Evolutionary conservation across 2,888 invertebrate genomes (phyloP).

Genomic region (Cotesia congregata): DNA sequence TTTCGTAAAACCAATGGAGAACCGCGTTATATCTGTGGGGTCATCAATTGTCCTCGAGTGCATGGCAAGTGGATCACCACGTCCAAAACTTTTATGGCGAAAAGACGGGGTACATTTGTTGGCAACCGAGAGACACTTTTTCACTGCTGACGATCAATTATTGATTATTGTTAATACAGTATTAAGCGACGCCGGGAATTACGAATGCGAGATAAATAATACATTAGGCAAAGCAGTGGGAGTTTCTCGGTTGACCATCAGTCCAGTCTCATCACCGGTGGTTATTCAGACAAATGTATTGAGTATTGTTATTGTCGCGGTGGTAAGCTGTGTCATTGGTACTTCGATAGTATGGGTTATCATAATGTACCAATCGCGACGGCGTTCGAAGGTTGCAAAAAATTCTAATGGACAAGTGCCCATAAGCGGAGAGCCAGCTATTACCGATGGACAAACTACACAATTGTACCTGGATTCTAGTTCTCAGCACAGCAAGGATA

Average conservation of each 20-base stretch:
- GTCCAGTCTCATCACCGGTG: slow-evolving; percentile 74
- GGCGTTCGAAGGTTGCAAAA: slow-evolving; percentile 74
- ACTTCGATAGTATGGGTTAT: slow-evolving; percentile 93
- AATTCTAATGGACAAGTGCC: slow-evolving; percentile 70
- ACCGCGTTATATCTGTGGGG: slow-evolving; percentile 86
- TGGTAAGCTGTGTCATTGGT: slow-evolving; percentile 91
- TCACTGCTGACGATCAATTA: slow-evolving; percentile 89
- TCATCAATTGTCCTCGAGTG: slow-evolving; percentile 91
- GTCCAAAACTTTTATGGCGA: slow-evolving; percentile 85
- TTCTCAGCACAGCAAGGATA: slow-evolving; percentile 85
- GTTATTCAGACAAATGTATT: slow-evolving; percentile 82
- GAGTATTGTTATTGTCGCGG: slow-evolving; percentile 90
- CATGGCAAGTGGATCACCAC: slow-evolving; percentile 87
- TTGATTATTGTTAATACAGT: slow-evolving; percentile 88
- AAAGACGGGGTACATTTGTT: slow-evolving; percentile 84
- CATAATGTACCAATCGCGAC: slow-evolving; percentile 88
- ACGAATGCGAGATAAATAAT: slow-evolving; percentile 93
- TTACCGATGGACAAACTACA: slow-evolving; percentile 59
- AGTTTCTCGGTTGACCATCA: slow-evolving; percentile 79
- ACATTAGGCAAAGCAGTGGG: slow-evolving; percentile 84
- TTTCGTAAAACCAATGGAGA: slow-evolving; percentile 87
- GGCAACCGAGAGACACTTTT: slow-evolving; percentile 85
- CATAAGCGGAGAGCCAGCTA: slow-evolving; percentile 61
- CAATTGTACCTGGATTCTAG: slow-evolving; percentile 76
- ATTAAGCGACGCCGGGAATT: slow-evolving; percentile 84